phyloP scores from a whole-genome alignment of 2,888 invertebrate species.

The Loripinus fragilis region DNA sequence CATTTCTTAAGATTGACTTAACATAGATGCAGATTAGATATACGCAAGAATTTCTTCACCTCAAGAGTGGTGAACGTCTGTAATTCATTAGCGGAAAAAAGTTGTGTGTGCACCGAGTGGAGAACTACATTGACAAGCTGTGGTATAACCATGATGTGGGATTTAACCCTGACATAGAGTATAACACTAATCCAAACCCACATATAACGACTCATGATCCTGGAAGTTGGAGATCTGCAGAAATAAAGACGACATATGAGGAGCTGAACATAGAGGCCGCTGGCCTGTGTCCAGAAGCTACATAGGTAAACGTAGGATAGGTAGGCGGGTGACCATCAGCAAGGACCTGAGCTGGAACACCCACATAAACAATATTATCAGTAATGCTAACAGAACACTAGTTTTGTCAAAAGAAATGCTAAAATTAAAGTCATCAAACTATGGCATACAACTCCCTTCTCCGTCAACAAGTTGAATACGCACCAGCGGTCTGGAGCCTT shows the following conservation, averaged over 20 bases:
- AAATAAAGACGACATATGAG: neutral
- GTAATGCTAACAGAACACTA: too few species aligned
- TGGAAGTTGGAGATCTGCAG: neutral
- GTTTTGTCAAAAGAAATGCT: too few species aligned
- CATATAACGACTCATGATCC: neutral
- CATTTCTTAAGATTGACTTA: neutral
- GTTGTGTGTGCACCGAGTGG: conserved; percentile 10
- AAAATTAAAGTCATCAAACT: too few species aligned
- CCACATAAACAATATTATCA: too few species aligned
- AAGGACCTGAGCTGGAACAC: too few species aligned
- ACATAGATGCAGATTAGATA: neutral
- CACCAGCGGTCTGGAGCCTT: too few species aligned
- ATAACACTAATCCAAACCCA: neutral
- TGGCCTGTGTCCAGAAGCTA: neutral
- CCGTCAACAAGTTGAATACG: too few species aligned
- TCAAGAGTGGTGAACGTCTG: conserved; percentile 8
- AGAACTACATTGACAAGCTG: conserved; percentile 7
- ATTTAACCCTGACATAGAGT: neutral
- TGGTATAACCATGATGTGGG: neutral
- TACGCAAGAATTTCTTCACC: conserved; percentile 16
- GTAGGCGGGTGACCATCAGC: too few species aligned
- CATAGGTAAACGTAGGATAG: conserved; percentile 12
- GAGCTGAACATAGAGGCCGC: conserved; percentile 7
- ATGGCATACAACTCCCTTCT: too few species aligned
- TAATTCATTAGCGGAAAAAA: conserved; percentile 10